Conservation (phyloP, 2,888 invertebrate species). For the Eilema sororculum region DNA sequence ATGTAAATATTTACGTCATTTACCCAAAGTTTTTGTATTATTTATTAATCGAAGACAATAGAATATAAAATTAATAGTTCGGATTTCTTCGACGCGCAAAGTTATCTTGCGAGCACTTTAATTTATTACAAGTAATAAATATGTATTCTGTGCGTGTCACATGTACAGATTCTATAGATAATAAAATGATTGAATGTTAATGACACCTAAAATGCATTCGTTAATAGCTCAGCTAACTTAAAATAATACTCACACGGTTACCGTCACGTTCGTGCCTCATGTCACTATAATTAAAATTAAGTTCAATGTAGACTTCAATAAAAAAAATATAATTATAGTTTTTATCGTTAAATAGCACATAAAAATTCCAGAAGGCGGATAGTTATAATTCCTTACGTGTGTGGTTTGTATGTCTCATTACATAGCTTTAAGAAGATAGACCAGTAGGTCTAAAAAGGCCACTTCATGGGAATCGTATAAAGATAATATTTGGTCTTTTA, state of each 20-base stretch:
- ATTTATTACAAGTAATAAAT: background rate
- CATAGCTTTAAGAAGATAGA: background rate
- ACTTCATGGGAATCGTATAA: too few species aligned
- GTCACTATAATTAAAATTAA: constrained; percentile 35
- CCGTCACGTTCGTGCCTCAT: constrained; percentile 20
- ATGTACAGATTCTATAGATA: constrained; percentile 2
- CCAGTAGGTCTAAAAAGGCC: too few species aligned
- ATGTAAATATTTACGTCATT: too few species aligned
- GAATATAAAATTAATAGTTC: too few species aligned
- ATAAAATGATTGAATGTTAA: constrained; percentile 11
- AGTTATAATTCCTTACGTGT: background rate
- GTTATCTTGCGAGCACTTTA: too few species aligned
- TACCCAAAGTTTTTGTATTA: too few species aligned
- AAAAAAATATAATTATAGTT: constrained; percentile 24
- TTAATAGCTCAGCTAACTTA: background rate
- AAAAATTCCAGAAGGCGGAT: constrained; percentile 18
- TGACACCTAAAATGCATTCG: background rate
- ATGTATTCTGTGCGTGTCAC: constrained; percentile 1
- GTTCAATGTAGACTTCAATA: constrained; percentile 23
- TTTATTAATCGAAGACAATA: too few species aligned
- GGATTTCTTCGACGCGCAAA: too few species aligned
- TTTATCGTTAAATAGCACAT: constrained; percentile 34
- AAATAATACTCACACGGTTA: background rate
- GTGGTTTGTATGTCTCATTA: background rate
- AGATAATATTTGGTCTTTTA: too few species aligned